A percentile compares a stretch with the other conserved stretches of the same genome.
phyloP scores from a whole-genome alignment of 2,888 invertebrate genomes.

The Papilio elwesi region DNA sequence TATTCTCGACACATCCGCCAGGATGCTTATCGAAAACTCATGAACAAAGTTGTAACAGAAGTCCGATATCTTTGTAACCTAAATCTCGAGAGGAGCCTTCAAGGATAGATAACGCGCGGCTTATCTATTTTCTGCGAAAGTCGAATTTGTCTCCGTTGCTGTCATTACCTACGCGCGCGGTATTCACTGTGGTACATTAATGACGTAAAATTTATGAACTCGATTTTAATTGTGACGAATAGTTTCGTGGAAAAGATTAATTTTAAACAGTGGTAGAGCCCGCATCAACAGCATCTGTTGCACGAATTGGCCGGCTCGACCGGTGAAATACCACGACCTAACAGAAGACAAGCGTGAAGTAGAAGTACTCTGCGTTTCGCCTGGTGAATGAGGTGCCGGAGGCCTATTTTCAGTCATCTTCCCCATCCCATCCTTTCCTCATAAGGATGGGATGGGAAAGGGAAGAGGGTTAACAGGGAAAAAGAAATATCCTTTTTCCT shows the following conservation, averaged over 20 bases:
- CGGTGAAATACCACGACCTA: too few relatives aligned
- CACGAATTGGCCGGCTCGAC: too few relatives aligned
- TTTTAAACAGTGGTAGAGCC: too few relatives aligned
- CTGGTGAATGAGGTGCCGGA: too few relatives aligned
- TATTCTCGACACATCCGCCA: constrained; percentile 18
- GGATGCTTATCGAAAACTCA: constrained; percentile 21
- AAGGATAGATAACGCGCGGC: constrained; percentile 29
- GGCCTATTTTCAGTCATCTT: too few relatives aligned
- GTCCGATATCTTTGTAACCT: constrained; percentile 33
- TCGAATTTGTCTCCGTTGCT: constrained; percentile 16
- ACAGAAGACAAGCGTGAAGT: too few relatives aligned
- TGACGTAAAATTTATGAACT: constrained; percentile 3
- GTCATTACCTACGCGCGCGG: constrained; percentile 3
- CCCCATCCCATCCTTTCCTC: too few relatives aligned
- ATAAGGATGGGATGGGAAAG: too few relatives aligned
- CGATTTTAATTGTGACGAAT: constrained; percentile 16
- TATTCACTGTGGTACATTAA: neutral
- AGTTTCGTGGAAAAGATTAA: constrained; percentile 4
- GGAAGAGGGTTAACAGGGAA: too few relatives aligned
- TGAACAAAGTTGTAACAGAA: constrained; percentile 18
- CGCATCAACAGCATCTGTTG: too few relatives aligned
- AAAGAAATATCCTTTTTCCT: too few relatives aligned
- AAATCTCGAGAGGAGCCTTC: constrained; percentile 37
- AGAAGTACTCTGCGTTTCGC: too few relatives aligned
- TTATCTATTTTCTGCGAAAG: constrained; percentile 37